Evolutionary conservation across 2,888 invertebrate species (phyloP), one percentile per base, ranked within the genome.

Genomic region (Branchipolynoe longqiensis): DNA sequence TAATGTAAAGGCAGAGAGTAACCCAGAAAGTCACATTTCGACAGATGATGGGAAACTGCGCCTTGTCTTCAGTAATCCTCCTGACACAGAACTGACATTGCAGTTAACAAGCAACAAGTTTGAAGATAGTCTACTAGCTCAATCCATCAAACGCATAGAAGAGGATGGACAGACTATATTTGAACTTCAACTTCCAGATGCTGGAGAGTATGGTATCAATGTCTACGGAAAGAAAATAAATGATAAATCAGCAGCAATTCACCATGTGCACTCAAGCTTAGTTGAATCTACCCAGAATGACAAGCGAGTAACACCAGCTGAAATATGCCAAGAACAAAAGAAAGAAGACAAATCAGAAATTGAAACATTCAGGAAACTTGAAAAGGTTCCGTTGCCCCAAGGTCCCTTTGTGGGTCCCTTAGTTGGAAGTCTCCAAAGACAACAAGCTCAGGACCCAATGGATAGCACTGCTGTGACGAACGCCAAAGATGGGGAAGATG

Each of bases 141-240:
- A 91, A 87, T 82, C 86, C 6, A 90, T 91, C 4, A 86, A 87
- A 22, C 89, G 89, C 6, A 88, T 87, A 14, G 89, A 90, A 64
- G 89, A 89, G 12, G 90, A 90, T 28, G 90, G 90, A 1, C 88
- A 89, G 48, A 91, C 92, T 90, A 87, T 87, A 1, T 92, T 92
- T 86, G 91, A 92, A 83, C 86, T 92, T 2, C 90, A 91, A 73
- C 88, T 93, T 86, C 91, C 92, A 0, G 89, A 89, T 0, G 85
- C 87, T 31, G 92, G 92, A 0, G 92, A 92, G 87, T 93, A 92
- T 87, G 91, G 92, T 4, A 87, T 92, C 33, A 92, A 92, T 86
- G 89, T 93, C 31, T 93, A 91, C 88, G 92, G 91, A 14, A 88
- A 90, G 73, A 91, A 91, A 82, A 89, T 88, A 41, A 88, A 90